Percentiles rank a stretch among this genome's conserved stretches.
phyloP scores from a whole-genome alignment of 2,797 vertebrate species.

The Sebastes dallii region DNA sequence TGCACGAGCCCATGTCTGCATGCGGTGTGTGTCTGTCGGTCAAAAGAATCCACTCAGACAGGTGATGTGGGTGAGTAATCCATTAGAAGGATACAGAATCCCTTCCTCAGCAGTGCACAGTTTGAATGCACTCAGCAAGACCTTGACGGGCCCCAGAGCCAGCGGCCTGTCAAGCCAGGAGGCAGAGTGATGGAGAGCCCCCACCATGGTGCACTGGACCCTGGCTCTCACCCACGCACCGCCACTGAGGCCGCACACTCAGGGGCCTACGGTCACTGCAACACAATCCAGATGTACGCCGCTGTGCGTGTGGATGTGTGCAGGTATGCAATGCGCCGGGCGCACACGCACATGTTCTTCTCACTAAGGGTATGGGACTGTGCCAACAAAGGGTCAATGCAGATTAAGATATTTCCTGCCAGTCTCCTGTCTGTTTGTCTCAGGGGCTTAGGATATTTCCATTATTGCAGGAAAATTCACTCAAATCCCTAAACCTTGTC shows the following conservation, averaged over 20 bases:
- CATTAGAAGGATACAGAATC: slow-evolving; percentile 83
- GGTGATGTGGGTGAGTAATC: slow-evolving; percentile 84
- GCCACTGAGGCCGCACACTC: slow-evolving; percentile 74
- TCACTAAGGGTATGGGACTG: slow-evolving; percentile 60
- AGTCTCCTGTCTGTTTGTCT: slow-evolving; percentile 73
- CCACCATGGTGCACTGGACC: slow-evolving; percentile 82
- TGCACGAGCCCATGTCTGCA: slow-evolving; percentile 20
- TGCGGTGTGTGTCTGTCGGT: slow-evolving; percentile 69
- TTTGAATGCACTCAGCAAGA: slow-evolving; percentile 76
- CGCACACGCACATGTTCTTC: slow-evolving; percentile 47
- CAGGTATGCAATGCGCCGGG: slow-evolving; percentile 45
- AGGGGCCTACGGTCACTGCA: slow-evolving; percentile 71
- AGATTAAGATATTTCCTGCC: slow-evolving; percentile 83
- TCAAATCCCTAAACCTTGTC: slow-evolving; percentile 79
- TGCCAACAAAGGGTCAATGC: slow-evolving; percentile 69
- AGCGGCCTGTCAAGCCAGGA: slow-evolving; percentile 83
- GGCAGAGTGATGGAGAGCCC: slow-evolving; percentile 84
- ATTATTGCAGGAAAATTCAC: slow-evolving; percentile 74
- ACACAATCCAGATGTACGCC: slow-evolving; percentile 83
- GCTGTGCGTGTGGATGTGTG: slow-evolving; percentile 31
- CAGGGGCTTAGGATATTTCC: slow-evolving; percentile 73
- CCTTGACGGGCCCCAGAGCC: slow-evolving; percentile 78
- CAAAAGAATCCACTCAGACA: slow-evolving; percentile 81
- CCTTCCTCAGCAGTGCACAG: slow-evolving; percentile 79
- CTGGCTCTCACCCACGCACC: slow-evolving; percentile 79